These are phyloP conservation scores for Pteronura brasiliensis DNA, from an alignment of 2,113 vertebrate genomes.

Conservation along the genomic window DNA sequence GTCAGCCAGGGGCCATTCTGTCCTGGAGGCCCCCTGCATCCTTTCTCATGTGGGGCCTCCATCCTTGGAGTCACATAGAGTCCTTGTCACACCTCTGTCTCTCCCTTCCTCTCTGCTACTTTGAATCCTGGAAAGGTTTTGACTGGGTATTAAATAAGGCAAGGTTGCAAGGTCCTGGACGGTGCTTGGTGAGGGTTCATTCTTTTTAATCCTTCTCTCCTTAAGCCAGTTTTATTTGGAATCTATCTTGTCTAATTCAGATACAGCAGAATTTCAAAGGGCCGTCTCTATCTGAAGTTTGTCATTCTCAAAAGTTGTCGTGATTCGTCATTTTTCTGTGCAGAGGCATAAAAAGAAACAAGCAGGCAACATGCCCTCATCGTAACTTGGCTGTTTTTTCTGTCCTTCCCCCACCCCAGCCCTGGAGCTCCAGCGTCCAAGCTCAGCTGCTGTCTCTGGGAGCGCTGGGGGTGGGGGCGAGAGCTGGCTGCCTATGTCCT, in stretches of 20 bases:
- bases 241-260: neutral
- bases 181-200: neutral
- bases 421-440: neutral
- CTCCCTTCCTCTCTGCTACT: neutral
- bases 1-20: neutral
- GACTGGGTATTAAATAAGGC: neutral
- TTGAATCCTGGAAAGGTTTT: neutral
- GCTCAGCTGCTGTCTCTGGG: conserved; percentile 61
- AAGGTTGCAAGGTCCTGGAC: neutral
- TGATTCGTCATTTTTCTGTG: neutral
- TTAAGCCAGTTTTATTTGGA: neutral
- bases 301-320: neutral
- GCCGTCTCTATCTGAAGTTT: neutral
- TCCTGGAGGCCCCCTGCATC: neutral
- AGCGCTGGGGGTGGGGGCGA: neutral
- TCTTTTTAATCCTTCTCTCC: neutral
- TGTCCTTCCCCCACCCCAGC: neutral
- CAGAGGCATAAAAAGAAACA: neutral
- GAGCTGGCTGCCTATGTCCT: neutral
- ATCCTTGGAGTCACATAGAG: neutral
- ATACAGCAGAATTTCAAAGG: neutral
- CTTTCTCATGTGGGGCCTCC: neutral
- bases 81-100: neutral
- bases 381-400: neutral
- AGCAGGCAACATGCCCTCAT: neutral